A percentile compares a stretch with the other conserved stretches of the same genome.
phyloP scores from a whole-genome alignment of 2,113 vertebrate species.

The Leucopternis melanops region DNA sequence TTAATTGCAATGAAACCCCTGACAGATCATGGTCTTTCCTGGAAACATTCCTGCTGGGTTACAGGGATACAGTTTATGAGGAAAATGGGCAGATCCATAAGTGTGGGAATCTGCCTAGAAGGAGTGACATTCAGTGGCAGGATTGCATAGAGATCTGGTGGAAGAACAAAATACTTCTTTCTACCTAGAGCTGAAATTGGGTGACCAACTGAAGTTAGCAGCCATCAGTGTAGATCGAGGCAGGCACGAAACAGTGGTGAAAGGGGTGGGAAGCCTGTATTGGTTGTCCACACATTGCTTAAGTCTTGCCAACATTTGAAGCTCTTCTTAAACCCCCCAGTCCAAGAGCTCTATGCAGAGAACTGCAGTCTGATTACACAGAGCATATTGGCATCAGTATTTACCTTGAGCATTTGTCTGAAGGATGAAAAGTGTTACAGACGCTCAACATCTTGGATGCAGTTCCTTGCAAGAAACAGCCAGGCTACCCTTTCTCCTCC shows the following conservation, averaged over 20 bases:
- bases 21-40: neutral
- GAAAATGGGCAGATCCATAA: neutral
- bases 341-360: neutral
- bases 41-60: neutral
- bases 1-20: neutral
- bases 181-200: neutral
- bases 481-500: neutral
- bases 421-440: neutral
- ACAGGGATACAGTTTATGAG: neutral
- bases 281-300: neutral
- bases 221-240: neutral
- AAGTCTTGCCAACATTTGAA: neutral
- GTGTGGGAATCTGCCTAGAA: neutral
- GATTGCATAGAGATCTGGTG: neutral
- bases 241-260: neutral
- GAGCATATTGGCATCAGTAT: slow-evolving; percentile 12
- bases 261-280: neutral
- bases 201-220: neutral
- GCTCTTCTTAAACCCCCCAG: neutral
- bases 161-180: neutral
- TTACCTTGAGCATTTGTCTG: slow-evolving; percentile 1
- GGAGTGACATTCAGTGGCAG: too few relatives aligned
- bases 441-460: neutral
- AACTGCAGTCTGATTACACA: neutral
- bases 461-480: neutral